A percentile compares a stretch with the other conserved stretches of the same genome.
phyloP scores from a whole-genome alignment of 2,797 vertebrate genomes.

The Poeciliopsis infans region DNA sequence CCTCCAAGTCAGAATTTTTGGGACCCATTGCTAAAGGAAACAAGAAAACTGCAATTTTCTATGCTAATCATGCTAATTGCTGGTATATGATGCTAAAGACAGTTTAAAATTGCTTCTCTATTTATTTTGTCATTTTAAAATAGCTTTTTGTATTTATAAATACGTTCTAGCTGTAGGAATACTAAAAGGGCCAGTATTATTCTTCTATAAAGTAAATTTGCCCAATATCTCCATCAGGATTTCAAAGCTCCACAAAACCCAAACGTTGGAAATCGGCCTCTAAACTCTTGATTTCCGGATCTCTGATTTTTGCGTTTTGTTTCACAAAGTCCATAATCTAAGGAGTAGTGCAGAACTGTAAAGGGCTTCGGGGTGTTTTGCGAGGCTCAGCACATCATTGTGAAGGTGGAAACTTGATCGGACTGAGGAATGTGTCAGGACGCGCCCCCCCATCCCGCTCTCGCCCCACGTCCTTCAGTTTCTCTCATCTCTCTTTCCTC shows the following conservation, averaged over 20 bases:
- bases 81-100: background rate
- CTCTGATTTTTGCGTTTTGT: background rate
- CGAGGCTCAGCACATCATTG: slow-evolving; percentile 54
- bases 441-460: slow-evolving; percentile 39
- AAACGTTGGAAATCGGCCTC: background rate
- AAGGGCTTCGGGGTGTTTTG: background rate
- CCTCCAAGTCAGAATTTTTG: background rate
- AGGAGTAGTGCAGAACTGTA: background rate
- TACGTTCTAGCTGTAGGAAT: background rate
- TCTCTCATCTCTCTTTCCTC: slow-evolving; percentile 35
- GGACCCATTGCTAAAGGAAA: background rate
- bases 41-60: background rate
- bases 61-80: background rate
- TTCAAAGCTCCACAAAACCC: background rate
- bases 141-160: background rate
- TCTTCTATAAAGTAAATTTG: background rate
- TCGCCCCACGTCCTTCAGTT: slow-evolving; percentile 10
- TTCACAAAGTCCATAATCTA: background rate
- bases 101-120: background rate
- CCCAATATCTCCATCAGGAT: background rate
- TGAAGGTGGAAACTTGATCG: slow-evolving; percentile 76
- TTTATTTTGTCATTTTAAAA: background rate
- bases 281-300: background rate
- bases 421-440: slow-evolving; percentile 76
- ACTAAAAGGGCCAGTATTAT: background rate